These are phyloP conservation scores for Periophthalmus modestus DNA, from an alignment of 2,113 vertebrate genomes.

Conservation along the genomic window DNA sequence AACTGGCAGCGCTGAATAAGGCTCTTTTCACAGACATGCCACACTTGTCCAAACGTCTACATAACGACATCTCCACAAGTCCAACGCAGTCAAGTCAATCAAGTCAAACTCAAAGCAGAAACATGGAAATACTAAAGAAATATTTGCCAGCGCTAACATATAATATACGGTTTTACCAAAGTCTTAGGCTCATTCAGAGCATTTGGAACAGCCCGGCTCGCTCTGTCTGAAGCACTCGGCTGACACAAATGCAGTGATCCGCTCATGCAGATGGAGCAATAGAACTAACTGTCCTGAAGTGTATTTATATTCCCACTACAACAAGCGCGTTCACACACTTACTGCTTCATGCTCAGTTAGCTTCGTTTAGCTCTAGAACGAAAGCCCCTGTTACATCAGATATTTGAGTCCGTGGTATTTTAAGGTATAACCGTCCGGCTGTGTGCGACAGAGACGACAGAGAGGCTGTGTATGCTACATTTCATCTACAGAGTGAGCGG, in stretches of 20 bases:
- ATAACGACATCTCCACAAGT: too few relatives aligned
- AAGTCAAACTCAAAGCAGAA: not conserved
- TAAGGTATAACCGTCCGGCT: not conserved
- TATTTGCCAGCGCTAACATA: too few relatives aligned
- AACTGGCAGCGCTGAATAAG: not conserved
- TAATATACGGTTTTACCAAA: too few relatives aligned
- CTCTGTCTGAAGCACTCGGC: slow-evolving; percentile 62
- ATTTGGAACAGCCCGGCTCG: slow-evolving; percentile 72
- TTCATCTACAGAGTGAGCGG: slow-evolving; percentile 31
- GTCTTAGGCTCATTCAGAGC: slow-evolving; percentile 44
- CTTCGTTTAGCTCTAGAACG: not conserved
- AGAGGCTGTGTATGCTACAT: slow-evolving; percentile 6
- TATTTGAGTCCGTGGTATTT: not conserved
- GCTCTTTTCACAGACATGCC: not conserved
- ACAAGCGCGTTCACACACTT: not conserved
- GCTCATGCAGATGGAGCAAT: slow-evolving; percentile 50
- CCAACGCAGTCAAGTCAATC: not conserved
- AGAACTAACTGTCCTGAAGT: slow-evolving; percentile 14
- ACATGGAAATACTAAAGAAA: not conserved
- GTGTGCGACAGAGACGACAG: not conserved
- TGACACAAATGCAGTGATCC: slow-evolving; percentile 71
- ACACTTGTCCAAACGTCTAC: not conserved
- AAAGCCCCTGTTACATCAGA: not conserved
- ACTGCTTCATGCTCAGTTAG: not conserved
- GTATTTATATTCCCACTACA: slow-evolving; percentile 8